A percentile compares a stretch with the other conserved stretches of the same genome.
These are phyloP conservation scores for Araneus ventricosus DNA, from an alignment of 1,140 invertebrate genomes.

Conservation along the genomic window DNA sequence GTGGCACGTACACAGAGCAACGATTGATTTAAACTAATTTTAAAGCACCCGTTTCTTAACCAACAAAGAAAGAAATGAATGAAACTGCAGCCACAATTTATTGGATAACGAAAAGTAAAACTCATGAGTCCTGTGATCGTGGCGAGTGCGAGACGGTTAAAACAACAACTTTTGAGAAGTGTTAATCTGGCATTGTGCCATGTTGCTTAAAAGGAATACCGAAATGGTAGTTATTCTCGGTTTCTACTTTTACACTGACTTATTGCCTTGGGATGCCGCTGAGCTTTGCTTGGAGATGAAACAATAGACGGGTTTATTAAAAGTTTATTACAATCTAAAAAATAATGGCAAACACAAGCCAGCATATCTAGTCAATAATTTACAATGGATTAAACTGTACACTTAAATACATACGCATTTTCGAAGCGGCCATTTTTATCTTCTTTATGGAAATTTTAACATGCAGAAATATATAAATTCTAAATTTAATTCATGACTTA, in stretches of 20 bases:
- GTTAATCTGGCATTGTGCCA: constrained; percentile 38
- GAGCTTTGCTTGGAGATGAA: constrained; percentile 23
- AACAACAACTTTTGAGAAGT: constrained; percentile 35
- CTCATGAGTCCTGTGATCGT: not conserved
- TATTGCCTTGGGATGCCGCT: constrained; percentile 18
- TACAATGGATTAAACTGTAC: not conserved
- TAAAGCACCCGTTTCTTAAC: not conserved
- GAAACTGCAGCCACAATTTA: not conserved
- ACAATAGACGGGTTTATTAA: constrained; percentile 7
- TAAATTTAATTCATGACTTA: too few relatives aligned
- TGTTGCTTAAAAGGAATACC: constrained; percentile 6
- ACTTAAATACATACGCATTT: not conserved
- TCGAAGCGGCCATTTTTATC: not conserved
- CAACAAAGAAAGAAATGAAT: not conserved
- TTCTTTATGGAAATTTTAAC: too few relatives aligned
- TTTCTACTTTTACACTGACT: constrained; percentile 59
- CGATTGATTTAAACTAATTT: not conserved
- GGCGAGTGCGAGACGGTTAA: not conserved
- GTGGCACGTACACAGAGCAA: not conserved
- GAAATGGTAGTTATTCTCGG: constrained; percentile 39
- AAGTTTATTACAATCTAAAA: not conserved
- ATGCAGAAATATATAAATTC: too few relatives aligned
- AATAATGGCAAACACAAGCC: not conserved
- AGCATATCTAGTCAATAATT: not conserved
- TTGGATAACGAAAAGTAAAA: not conserved